Evolutionary conservation across 2,113 vertebrate genomes (phyloP).

Genomic region (Pholis gunnellus): DNA sequence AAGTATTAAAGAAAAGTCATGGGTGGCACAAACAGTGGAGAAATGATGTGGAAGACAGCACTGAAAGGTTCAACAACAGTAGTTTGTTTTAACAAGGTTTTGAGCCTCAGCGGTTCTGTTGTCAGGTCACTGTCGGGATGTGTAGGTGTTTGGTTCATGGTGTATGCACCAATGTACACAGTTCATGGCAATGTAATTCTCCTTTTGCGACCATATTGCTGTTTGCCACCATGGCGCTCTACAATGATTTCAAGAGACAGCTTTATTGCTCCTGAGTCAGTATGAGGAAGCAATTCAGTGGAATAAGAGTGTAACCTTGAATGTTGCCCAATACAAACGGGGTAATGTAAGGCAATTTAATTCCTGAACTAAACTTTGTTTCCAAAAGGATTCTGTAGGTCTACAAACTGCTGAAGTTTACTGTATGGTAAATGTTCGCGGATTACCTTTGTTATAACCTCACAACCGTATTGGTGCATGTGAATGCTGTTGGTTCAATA

Average conservation of each 20-base stretch:
- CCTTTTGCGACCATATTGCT: conserved; percentile 20
- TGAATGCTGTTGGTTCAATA: background rate
- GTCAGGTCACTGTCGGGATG: conserved; percentile 34
- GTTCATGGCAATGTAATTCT: conserved; percentile 30
- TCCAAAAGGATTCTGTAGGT: conserved; percentile 1
- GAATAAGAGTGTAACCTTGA: conserved; percentile 22
- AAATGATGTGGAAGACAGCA: conserved; percentile 12
- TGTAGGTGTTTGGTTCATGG: conserved; percentile 22
- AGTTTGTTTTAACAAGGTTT: conserved; percentile 21
- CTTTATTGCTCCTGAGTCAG: conserved; percentile 38
- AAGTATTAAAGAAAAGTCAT: background rate
- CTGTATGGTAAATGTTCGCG: background rate
- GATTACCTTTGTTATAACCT: conserved; percentile 1
- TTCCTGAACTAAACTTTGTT: conserved; percentile 6
- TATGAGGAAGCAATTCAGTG: conserved; percentile 14
- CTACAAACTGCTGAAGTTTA: conserved; percentile 2
- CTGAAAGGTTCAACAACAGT: conserved; percentile 10
- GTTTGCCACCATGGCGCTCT: conserved; percentile 9
- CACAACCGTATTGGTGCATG: background rate
- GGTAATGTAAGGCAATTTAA: background rate
- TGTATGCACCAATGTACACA: conserved; percentile 11
- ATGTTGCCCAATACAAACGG: background rate
- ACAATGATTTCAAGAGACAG: conserved; percentile 46
- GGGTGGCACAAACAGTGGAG: background rate
- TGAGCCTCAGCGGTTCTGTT: background rate